Conservation (phyloP, 2,797 vertebrate species). For the Bryconaethiops microstoma region DNA sequence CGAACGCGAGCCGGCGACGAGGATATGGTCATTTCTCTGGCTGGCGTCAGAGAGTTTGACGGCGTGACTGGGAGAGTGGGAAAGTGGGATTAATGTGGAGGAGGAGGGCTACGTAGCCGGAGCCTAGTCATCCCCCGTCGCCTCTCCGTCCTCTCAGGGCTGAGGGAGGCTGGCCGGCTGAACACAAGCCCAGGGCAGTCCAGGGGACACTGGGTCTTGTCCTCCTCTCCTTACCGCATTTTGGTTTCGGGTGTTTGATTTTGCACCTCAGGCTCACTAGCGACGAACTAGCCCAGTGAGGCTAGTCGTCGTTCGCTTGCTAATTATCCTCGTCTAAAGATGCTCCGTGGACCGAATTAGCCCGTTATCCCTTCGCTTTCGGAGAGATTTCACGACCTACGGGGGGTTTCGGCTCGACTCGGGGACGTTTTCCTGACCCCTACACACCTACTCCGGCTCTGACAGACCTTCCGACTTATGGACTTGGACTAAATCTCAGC, state of each 20-base stretch:
- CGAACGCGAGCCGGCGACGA: constrained; percentile 5
- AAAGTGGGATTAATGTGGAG: constrained; percentile 71
- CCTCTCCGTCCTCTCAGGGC: not conserved
- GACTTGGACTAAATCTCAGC: not conserved
- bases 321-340: constrained; percentile 36
- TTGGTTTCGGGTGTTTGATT: no score
- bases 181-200: constrained; percentile 19
- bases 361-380: not conserved
- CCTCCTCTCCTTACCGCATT: not conserved
- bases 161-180: not conserved
- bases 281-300: not conserved
- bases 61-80: constrained; percentile 64
- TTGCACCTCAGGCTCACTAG: no score
- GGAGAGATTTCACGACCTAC: not conserved
- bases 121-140: constrained; percentile 38
- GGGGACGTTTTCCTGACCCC: no score
- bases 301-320: constrained; percentile 10
- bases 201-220: not conserved
- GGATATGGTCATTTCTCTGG: constrained; percentile 11
- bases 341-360: constrained; percentile 32
- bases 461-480: not conserved
- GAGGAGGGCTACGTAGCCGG: not conserved
- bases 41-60: constrained; percentile 62
- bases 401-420: no score
- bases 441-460: no score